phyloP scores from a whole-genome alignment of 2,797 vertebrate genomes.

The Merluccius polli region DNA sequence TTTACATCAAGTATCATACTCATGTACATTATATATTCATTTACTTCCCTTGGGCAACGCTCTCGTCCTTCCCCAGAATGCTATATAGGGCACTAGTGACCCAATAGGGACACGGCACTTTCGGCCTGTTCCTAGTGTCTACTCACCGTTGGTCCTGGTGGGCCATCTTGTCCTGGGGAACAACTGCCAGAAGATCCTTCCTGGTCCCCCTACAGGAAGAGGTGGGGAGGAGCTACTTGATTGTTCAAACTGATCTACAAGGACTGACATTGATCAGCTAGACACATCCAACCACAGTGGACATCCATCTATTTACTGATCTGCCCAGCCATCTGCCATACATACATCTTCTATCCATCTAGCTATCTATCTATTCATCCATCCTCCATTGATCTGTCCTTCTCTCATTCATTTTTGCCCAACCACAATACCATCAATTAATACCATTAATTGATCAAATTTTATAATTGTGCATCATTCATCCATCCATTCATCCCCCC shows the following conservation, averaged over 20 bases:
- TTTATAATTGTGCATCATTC: too few relatives aligned
- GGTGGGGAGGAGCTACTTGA: background rate
- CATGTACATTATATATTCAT: too few relatives aligned
- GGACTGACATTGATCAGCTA: background rate
- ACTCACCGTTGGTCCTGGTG: constrained; percentile 78
- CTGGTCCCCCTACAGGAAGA: constrained; percentile 64
- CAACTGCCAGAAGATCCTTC: constrained; percentile 57
- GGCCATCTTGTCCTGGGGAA: constrained; percentile 63
- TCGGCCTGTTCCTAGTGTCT: background rate
- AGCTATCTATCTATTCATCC: background rate
- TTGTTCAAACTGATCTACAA: background rate
- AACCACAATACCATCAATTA: too few relatives aligned
- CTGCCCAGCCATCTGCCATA: background rate
- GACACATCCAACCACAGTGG: background rate
- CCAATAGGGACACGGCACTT: background rate
- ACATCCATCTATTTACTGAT: background rate
- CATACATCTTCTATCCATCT: background rate
- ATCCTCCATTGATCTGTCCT: background rate
- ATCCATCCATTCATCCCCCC: background rate
- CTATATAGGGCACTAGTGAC: background rate
- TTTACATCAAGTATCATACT: too few relatives aligned
- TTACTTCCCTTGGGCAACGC: too few relatives aligned
- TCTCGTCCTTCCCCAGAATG: too few relatives aligned
- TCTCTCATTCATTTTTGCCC: background rate
- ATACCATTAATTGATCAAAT: too few relatives aligned